These are phyloP conservation scores for Cyclophora punctaria DNA, from an alignment of 2,888 invertebrate species.

Conservation along the genomic window DNA sequence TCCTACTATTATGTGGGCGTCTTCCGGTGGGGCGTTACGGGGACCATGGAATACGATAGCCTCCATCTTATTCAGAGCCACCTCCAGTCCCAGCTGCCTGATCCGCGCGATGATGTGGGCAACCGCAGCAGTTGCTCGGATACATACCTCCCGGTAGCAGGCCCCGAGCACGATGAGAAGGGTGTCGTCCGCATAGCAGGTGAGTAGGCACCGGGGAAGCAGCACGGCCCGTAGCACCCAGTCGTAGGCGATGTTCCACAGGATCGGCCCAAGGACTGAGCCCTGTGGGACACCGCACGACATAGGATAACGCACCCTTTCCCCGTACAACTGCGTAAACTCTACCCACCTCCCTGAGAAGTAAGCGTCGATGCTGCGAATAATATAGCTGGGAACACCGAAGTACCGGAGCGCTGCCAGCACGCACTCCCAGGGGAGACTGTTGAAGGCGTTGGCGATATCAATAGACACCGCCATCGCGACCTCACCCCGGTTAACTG, in stretches of 20 bases:
- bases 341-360: neutral
- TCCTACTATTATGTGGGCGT: conserved; percentile 2
- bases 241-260: conserved; percentile 15
- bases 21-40: conserved; percentile 1
- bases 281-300: conserved; percentile 13
- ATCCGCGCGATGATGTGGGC: neutral
- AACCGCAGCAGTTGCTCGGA: neutral
- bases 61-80: neutral
- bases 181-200: conserved; percentile 14
- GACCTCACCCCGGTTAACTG: neutral
- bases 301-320: neutral
- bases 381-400: neutral
- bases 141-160: neutral
- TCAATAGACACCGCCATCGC: neutral
- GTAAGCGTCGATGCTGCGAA: neutral
- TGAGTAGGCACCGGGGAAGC: neutral
- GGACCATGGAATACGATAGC: conserved; percentile 4
- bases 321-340: neutral
- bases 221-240: conserved; percentile 6
- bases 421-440: neutral
- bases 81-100: neutral
- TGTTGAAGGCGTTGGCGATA: conserved; percentile 1
- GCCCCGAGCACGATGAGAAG: conserved; percentile 4
- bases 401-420: neutral
- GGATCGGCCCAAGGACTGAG: conserved; percentile 12